Conservation (phyloP, 1,140 invertebrate species). For the Anthonomus grandis region DNA sequence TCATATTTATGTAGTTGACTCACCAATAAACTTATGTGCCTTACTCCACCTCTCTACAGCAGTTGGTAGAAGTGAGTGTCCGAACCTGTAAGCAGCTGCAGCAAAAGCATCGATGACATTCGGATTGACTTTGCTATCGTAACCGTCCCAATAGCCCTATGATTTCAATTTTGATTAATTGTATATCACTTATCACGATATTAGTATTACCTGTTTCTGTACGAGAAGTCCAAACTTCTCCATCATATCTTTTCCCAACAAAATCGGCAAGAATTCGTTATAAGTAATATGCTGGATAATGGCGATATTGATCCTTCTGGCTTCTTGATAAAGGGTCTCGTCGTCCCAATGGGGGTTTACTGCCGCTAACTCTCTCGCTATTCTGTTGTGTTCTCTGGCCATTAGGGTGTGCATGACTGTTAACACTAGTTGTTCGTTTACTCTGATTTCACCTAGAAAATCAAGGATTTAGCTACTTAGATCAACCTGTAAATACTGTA, state of each 20-base stretch:
- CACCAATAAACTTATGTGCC: slow-evolving; percentile 88
- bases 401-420: slow-evolving; percentile 89
- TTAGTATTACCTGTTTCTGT: slow-evolving; percentile 67
- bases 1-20: slow-evolving; percentile 27
- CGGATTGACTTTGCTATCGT: slow-evolving; percentile 80
- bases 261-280: slow-evolving; percentile 91
- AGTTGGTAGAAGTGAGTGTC: slow-evolving; percentile 83
- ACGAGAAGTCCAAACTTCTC: slow-evolving; percentile 82
- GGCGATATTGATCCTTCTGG: slow-evolving; percentile 83
- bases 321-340: slow-evolving; percentile 90
- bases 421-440: slow-evolving; percentile 88
- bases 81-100: slow-evolving; percentile 85
- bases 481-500: not conserved
- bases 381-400: slow-evolving; percentile 83
- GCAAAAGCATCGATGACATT: slow-evolving; percentile 84
- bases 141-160: slow-evolving; percentile 85
- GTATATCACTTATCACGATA: no score
- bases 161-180: no score
- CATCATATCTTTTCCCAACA: slow-evolving; percentile 91
- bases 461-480: no score
- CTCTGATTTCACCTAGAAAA: slow-evolving; percentile 80
- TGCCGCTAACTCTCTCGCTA: slow-evolving; percentile 69
- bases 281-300: slow-evolving; percentile 91
- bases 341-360: slow-evolving; percentile 95
- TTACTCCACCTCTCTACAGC: slow-evolving; percentile 90